Percentiles rank a stretch among this genome's conserved stretches.
Evolutionary conservation across 2,797 vertebrate genomes (phyloP).

Genomic region (Gallirallus australis): DNA sequence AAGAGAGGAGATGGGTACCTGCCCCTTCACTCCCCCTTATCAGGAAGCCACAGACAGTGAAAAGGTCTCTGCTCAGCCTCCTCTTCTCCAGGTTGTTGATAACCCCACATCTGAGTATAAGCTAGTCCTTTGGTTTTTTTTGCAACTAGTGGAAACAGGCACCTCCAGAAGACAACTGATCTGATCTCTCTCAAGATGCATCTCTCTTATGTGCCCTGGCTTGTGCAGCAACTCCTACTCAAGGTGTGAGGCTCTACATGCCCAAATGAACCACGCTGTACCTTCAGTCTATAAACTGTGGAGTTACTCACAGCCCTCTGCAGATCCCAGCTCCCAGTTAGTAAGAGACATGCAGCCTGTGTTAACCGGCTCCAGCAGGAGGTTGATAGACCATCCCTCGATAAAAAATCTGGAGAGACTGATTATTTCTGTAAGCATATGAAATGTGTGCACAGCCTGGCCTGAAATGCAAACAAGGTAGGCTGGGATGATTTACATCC

Average conservation of each 20-base stretch:
- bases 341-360: background rate
- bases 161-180: background rate
- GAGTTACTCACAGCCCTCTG: background rate
- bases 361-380: background rate
- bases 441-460: background rate
- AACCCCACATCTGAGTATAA: background rate
- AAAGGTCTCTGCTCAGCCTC: no score
- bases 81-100: background rate
- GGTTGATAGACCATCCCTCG: background rate
- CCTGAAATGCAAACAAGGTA: background rate
- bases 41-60: no score
- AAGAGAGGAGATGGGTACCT: no score
- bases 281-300: background rate
- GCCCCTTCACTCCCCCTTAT: no score
- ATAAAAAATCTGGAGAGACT: background rate
- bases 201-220: background rate
- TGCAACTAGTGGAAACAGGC: background rate
- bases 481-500: background rate
- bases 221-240: background rate
- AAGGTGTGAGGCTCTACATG: background rate
- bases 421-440: background rate
- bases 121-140: background rate
- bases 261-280: fast-evolving
- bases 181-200: background rate
- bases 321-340: background rate